Evolutionary conservation across 1,140 invertebrate genomes (phyloP), one percentile per base, ranked within the genome.

Genomic region (Drosophila quadrilineata): DNA sequence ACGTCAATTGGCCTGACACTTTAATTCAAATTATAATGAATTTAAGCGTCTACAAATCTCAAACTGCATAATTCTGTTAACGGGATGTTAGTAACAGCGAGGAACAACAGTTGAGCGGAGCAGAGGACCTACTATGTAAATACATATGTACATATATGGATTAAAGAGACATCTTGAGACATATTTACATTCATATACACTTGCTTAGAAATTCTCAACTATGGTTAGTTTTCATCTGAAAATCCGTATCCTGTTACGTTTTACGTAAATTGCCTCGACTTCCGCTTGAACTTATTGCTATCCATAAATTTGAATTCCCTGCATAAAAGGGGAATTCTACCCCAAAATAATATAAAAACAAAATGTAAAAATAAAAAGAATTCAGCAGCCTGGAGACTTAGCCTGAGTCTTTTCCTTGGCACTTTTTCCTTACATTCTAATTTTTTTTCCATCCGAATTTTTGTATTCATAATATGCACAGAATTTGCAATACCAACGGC

Each of bases 31-130:
- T 66, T 40, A 16, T 26, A 49, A 56, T 46, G 50, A 79, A 67
- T 69, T 72, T 80, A 68, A 16, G 41, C 36, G 71, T n/a, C n/a
- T 33, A 76, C 66, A 80, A 80, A 71, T 80, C 71, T 43, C 40
- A 40, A 59, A 38, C 6, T 60, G 45, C 48, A 57, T 31, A 36
- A 36, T 40, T 40, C 6, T 22, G 29, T 12, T 14, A 28, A 41
- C 41, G 17, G 14, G n/a, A n/a, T n/a, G n/a, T n/a, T n/a, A n/a
- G n/a, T n/a, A n/a, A n/a, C n/a, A n/a, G n/a, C n/a, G n/a, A n/a
- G n/a, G n/a, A n/a, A n/a, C n/a, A n/a, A n/a, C n/a, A n/a, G n/a
- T n/a, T n/a, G n/a, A n/a, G n/a, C n/a, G n/a, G n/a, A n/a, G n/a
- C n/a, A n/a, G n/a, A n/a, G n/a, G n/a, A n/a, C n/a, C n/a, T n/a